A percentile compares a stretch with the other conserved stretches of the same genome.
Evolutionary conservation across 2,888 invertebrate species (phyloP).

Genomic region (Scaptomyza cyrtandrae): DNA sequence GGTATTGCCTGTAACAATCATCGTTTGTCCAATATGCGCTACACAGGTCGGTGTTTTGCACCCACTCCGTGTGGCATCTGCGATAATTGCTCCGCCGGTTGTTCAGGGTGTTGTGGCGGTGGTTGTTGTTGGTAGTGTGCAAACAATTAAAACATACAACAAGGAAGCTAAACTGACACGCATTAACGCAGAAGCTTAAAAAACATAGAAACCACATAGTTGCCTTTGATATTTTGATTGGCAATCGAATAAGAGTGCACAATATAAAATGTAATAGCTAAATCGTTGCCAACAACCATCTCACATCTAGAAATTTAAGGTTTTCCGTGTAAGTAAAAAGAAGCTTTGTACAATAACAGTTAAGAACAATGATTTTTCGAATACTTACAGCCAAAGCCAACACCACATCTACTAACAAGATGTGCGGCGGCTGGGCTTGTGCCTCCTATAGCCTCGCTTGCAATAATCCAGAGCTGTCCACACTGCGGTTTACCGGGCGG

Average conservation of each 20-base stretch:
- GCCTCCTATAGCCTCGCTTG: conserved; percentile 64
- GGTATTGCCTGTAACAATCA: conserved; percentile 62
- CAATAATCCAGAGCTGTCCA: conserved; percentile 62
- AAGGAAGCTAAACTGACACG: not conserved
- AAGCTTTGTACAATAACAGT: too few species aligned
- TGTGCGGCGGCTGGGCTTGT: conserved; percentile 73
- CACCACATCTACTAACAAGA: conserved; percentile 11
- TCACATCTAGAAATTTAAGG: conserved; percentile 4
- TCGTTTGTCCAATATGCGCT: conserved; percentile 59
- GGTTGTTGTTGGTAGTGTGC: conserved; percentile 27
- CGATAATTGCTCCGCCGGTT: conserved; percentile 45
- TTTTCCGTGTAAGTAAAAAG: conserved; percentile 12
- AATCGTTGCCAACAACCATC: conserved; percentile 16
- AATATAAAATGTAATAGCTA: not conserved
- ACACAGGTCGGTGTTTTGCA: conserved; percentile 58
- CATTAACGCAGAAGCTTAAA: not conserved
- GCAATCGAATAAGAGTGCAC: not conserved
- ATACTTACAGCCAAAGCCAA: not conserved
- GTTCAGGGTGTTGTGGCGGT: conserved; percentile 40
- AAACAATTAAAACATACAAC: conserved; percentile 3
- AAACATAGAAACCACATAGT: not conserved
- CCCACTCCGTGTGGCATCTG: conserved; percentile 65
- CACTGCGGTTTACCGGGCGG: conserved; percentile 61
- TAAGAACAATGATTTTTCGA: not conserved
- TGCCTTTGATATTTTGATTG: conserved; percentile 15